Conservation (phyloP, 2,888 invertebrate species). For the Phengaris arion region DNA sequence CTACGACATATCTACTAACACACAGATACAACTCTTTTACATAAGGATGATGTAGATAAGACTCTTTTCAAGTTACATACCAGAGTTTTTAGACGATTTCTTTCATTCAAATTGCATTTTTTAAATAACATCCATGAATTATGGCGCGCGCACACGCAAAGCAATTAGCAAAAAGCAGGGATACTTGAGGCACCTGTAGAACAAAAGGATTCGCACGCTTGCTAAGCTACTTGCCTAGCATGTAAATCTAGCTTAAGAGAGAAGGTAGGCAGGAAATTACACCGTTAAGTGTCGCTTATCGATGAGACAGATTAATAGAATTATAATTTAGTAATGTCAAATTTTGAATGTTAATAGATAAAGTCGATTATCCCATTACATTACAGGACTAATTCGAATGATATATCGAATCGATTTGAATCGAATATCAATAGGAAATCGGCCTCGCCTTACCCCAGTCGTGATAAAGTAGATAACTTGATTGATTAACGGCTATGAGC, state of each 20-base stretch:
- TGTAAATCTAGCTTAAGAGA: background rate
- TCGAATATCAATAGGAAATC: conserved; percentile 23
- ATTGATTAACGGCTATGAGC: conserved; percentile 22
- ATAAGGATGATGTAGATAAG: conserved; percentile 55
- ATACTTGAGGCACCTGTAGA: too few species aligned
- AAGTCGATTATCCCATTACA: conserved; percentile 30
- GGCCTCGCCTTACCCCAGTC: conserved; percentile 25
- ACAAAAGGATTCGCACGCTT: background rate
- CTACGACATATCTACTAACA: conserved; percentile 48
- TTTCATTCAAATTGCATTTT: too few species aligned
- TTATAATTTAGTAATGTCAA: conserved; percentile 10
- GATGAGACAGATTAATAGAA: background rate
- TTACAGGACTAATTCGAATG: conserved; percentile 28
- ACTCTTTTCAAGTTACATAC: background rate
- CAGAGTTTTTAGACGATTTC: too few species aligned
- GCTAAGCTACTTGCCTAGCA: background rate
- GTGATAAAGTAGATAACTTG: conserved; percentile 26
- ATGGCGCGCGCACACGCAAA: too few species aligned
- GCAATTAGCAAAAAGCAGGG: too few species aligned
- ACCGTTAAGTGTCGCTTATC: background rate
- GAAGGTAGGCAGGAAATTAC: background rate
- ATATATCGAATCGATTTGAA: conserved; percentile 6
- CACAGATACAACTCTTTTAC: conserved; percentile 38
- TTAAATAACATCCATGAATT: too few species aligned
- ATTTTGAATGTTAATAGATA: conserved; percentile 40